These are phyloP conservation scores for Lycocorax pyrrhopterus DNA, from an alignment of 2,113 vertebrate species.

Conservation along the genomic window DNA sequence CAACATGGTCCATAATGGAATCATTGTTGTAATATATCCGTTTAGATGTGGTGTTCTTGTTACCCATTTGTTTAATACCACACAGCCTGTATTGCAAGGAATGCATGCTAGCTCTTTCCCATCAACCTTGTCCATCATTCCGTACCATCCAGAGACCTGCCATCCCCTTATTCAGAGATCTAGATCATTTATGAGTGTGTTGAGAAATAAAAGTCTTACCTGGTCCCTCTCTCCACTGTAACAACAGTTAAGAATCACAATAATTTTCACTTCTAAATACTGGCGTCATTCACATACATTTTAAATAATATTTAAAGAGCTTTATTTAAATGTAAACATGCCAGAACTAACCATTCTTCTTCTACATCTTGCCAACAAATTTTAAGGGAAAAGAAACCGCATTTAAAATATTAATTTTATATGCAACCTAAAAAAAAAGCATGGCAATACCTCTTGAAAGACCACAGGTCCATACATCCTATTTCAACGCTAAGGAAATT, in stretches of 20 bases:
- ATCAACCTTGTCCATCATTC: not conserved
- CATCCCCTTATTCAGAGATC: not conserved
- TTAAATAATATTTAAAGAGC: not conserved
- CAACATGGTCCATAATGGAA: rapidly evolving
- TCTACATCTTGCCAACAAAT: not conserved
- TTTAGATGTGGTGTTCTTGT: not conserved
- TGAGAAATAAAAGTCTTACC: not conserved
- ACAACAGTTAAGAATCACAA: not conserved
- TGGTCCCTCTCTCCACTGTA: not conserved
- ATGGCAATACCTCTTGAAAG: not conserved
- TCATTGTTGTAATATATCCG: not conserved
- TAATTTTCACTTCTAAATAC: not conserved
- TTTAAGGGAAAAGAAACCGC: not conserved
- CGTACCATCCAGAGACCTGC: not conserved
- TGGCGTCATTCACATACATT: not conserved
- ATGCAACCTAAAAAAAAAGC: not conserved
- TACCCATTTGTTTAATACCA: not conserved
- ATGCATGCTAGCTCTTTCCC: not conserved
- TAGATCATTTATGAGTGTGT: not conserved
- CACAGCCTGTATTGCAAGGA: not conserved
- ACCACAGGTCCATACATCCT: not conserved
- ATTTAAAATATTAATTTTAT: not conserved
- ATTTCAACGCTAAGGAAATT: not conserved
- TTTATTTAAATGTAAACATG: not conserved
- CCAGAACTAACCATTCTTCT: not conserved